These are phyloP conservation scores for Aeoliscus strigatus DNA, from an alignment of 2,797 vertebrate species.

Conservation along the genomic window DNA sequence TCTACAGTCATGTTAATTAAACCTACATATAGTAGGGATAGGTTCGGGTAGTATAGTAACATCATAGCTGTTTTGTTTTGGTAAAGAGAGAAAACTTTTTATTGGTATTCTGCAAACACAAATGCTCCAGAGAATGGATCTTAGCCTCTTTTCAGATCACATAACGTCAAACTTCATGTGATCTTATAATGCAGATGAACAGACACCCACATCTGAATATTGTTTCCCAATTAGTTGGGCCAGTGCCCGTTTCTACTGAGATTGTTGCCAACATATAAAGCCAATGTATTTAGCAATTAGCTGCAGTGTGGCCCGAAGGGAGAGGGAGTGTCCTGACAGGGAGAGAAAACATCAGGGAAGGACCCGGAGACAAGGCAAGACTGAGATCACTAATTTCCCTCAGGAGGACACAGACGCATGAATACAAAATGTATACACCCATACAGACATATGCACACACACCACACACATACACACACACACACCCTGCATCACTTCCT, in stretches of 20 bases:
- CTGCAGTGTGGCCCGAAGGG: conserved; percentile 51
- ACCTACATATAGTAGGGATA: too few species aligned
- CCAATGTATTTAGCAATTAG: conserved; percentile 66
- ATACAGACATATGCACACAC: conserved; percentile 25
- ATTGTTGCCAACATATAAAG: conserved; percentile 58
- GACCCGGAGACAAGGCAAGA: conserved; percentile 49
- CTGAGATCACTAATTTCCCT: conserved; percentile 73
- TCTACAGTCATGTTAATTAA: too few species aligned
- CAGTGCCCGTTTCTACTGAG: conserved; percentile 42
- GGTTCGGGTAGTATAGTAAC: too few species aligned
- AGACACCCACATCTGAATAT: conserved; percentile 19
- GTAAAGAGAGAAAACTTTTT: too few species aligned
- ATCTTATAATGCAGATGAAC: too few species aligned
- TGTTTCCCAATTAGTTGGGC: conserved; percentile 50
- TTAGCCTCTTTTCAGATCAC: too few species aligned
- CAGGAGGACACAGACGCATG: conserved; percentile 53
- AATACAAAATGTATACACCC: conserved; percentile 37
- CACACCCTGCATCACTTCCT: conserved; percentile 20
- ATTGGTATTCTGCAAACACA: too few species aligned
- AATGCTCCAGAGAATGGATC: too few species aligned
- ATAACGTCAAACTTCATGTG: too few species aligned
- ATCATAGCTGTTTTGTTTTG: too few species aligned
- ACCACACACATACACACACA: conserved; percentile 12
- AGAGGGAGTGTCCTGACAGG: conserved; percentile 58
- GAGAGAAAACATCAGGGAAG: conserved; percentile 58